These are phyloP conservation scores for Trachurus trachurus DNA, from an alignment of 2,797 vertebrate species.

Conservation along the genomic window DNA sequence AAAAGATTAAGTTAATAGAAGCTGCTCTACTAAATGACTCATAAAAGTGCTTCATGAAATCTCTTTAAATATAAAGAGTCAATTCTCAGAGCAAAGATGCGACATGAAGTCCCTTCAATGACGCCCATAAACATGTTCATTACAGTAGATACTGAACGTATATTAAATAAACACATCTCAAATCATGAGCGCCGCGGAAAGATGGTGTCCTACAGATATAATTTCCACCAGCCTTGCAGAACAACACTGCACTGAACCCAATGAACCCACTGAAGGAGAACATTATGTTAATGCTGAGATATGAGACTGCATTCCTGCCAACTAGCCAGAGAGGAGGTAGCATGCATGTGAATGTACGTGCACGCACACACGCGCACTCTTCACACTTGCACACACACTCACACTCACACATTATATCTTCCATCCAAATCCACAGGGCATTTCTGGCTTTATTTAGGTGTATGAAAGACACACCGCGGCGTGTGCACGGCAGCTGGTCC, in stretches of 20 bases:
- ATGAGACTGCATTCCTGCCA: slow-evolving; percentile 63
- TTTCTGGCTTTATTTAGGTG: slow-evolving; percentile 55
- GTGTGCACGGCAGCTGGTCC: slow-evolving; percentile 56
- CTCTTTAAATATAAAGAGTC: slow-evolving; percentile 5
- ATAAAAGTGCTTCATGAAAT: neutral
- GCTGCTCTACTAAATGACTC: slow-evolving; percentile 14
- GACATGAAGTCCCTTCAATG: neutral
- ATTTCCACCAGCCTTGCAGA: slow-evolving; percentile 5
- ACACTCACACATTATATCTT: slow-evolving; percentile 26
- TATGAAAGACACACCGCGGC: slow-evolving; percentile 53
- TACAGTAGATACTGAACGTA: neutral
- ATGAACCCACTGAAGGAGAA: slow-evolving; percentile 59
- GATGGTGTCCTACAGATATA: slow-evolving; percentile 3
- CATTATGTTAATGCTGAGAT: slow-evolving; percentile 68
- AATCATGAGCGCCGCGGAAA: neutral
- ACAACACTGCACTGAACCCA: slow-evolving; percentile 58
- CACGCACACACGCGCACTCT: neutral
- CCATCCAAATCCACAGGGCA: slow-evolving; percentile 46
- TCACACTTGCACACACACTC: neutral
- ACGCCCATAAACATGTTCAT: neutral
- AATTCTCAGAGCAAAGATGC: slow-evolving; percentile 11
- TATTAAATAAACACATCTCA: slow-evolving; percentile 26
- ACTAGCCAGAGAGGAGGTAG: slow-evolving; percentile 44
- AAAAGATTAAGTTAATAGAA: slow-evolving; percentile 8
- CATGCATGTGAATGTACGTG: neutral